Evolutionary conservation across 2,113 vertebrate species (phyloP).

Genomic region (Spheniscus mendiculus): DNA sequence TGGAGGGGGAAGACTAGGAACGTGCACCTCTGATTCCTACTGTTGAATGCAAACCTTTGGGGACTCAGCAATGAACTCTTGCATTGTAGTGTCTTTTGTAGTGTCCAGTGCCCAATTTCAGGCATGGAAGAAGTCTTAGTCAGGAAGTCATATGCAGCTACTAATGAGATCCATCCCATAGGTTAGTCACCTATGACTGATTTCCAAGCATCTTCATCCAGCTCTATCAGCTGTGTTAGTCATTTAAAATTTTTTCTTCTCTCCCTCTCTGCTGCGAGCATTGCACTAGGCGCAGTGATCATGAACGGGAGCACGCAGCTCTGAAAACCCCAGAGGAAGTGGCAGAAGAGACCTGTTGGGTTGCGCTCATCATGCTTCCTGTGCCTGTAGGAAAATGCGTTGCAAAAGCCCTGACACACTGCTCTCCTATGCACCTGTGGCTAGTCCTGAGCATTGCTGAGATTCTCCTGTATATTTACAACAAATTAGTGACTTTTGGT

Average conservation of each 20-base stretch:
- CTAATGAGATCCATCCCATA: background rate
- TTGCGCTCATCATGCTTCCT: background rate
- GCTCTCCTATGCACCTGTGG: background rate
- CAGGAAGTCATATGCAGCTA: background rate
- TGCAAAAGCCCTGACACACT: background rate
- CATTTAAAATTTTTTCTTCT: background rate
- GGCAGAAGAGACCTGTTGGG: background rate
- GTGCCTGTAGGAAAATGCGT: background rate
- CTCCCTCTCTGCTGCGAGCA: background rate
- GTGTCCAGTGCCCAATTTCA: background rate
- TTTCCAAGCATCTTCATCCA: background rate
- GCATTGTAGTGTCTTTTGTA: background rate
- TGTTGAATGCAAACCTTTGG: accelerated
- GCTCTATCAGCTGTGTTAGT: background rate
- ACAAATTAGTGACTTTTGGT: background rate
- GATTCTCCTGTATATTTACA: background rate
- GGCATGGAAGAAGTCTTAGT: background rate
- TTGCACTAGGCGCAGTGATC: background rate
- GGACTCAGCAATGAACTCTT: background rate
- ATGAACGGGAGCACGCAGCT: accelerated
- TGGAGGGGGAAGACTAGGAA: accelerated
- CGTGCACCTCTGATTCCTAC: accelerated
- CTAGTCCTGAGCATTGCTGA: background rate
- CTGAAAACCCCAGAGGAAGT: background rate
- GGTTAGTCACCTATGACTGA: background rate